Base-by-base conservation (phyloP, 1,140 invertebrate species). In the Zaprionus gabonicus region DNA sequence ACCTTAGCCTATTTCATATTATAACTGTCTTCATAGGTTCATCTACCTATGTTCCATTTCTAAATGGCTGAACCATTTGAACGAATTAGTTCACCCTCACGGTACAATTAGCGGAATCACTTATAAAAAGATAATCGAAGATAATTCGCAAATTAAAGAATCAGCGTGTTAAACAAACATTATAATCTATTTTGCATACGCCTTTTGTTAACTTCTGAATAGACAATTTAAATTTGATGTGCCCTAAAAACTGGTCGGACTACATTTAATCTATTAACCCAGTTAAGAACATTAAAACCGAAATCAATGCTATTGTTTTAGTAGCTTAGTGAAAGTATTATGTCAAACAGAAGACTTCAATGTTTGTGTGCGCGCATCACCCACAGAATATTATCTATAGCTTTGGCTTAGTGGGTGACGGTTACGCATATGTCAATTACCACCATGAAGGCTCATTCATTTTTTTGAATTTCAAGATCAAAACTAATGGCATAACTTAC, bases 381-480 rank as follows among this genome's bases (percentile, higher is more conserved):
- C 17, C 7, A 17, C 57, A 34, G 13, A 34, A 31, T 9, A 9
- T 60, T 66, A 83, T 56, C 60, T 34, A 34, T 51, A 31, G 46
- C 27, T 6, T 6, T 4, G 27, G 28, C 31, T 56, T 67, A 67
- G 28, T 81, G 38, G 69, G 78, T 75, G 59, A 46, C 64, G 9
- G n/a, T 28, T 25, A 55, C 56, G 49, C 66, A 41, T 64, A 77
- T 73, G 49, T 27, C 59, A 76, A 79, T 69, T 81, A 88, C 85
- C 84, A 56, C 57, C 85, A 90, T 72, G 62, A 71, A 38, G 27
- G 49, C 58, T 64, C 63, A 71, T 85, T 79, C 72, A 59, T 62
- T 64, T 79, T 83, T 81, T 46, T 34, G 44, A 73, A 76, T 90
- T 88, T 88, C 85, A 88, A 88, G 84, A 90, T 76, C 81, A 85